Evolutionary conservation across 2,888 invertebrate species (phyloP).

Genomic region (Drosophila neotestacea): DNA sequence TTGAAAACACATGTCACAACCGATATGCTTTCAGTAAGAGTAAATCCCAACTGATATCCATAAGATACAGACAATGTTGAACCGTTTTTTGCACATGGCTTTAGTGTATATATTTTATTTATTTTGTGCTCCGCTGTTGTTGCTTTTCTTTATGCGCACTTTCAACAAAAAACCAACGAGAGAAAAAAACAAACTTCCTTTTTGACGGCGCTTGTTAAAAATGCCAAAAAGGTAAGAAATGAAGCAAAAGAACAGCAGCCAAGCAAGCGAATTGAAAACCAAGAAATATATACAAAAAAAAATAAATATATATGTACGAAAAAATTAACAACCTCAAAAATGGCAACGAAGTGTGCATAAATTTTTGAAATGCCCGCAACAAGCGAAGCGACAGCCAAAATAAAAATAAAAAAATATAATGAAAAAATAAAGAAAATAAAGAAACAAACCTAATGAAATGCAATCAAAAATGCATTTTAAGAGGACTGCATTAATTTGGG

Average conservation of each 20-base stretch:
- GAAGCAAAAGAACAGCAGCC: conserved; percentile 51
- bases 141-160: conserved; percentile 59
- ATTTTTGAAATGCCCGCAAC: conserved; percentile 72
- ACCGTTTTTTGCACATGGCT: conserved; percentile 57
- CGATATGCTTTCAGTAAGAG: conserved; percentile 8
- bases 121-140: conserved; percentile 52
- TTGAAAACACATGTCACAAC: neutral
- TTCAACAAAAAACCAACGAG: conserved; percentile 27
- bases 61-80: conserved; percentile 32
- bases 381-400: conserved; percentile 49
- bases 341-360: conserved; percentile 79
- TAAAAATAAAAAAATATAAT: conserved; percentile 31
- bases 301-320: conserved; percentile 25
- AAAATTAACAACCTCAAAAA: conserved; percentile 75
- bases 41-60: conserved; percentile 20
- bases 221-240: conserved; percentile 60
- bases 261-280: conserved; percentile 42
- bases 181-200: conserved; percentile 68
- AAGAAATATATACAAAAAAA: conserved; percentile 21
- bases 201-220: conserved; percentile 80
- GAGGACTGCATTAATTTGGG: conserved; percentile 72
- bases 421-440: conserved; percentile 26
- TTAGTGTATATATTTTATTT: conserved; percentile 47
- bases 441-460: conserved; percentile 70
- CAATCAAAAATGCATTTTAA: conserved; percentile 79